Evolutionary conservation across 2,888 invertebrate species (phyloP), one percentile per base, ranked within the genome.

Genomic region (Drosophila infuscata): DNA sequence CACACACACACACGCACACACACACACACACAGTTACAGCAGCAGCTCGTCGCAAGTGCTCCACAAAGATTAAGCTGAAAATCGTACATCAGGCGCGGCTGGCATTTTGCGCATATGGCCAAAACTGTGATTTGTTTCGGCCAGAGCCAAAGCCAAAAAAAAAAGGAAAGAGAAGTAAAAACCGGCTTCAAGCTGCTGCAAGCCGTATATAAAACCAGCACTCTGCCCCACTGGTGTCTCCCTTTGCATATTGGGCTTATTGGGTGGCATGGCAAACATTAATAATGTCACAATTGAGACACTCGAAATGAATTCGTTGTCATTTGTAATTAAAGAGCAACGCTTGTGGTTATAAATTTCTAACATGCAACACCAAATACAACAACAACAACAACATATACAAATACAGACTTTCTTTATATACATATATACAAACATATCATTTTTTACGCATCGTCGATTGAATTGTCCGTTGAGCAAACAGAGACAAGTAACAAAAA

Each of bases 241-340:
- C 12, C 69, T 72, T 41, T 25, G 46, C 46, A 25, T 25, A 46
- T 56, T 30, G 49, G 49, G 82, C 87, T 76, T 83, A 81, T 87
- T 88, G 91, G 91, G 91, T 91, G 91, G 91, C 91, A 91, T 91
- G 89, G 89, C 82, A 82, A 84, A 81, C 91, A 91, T 91, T 91
- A 91, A 91, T 91, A 91, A 91, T 86, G 90, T 91, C 91, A 91
- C 90, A 91, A 91, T 91, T 91, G 89, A 89, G 89, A 91, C 91
- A 90, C 89, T 82, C 85, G 79, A 90, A 91, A 91, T 91, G 91
- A 88, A 91, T 91, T 91, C 90, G 84, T 81, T 91, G 90, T 90
- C 91, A 84, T 74, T 86, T 81, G 91, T 91, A 91, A 91, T 91
- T 91, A 91, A 91, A 91, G 89, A 88, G 84, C 88, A 78, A 58